Evolutionary conservation across 2,888 invertebrate genomes (phyloP).

Genomic region (Trichacis sp.): DNA sequence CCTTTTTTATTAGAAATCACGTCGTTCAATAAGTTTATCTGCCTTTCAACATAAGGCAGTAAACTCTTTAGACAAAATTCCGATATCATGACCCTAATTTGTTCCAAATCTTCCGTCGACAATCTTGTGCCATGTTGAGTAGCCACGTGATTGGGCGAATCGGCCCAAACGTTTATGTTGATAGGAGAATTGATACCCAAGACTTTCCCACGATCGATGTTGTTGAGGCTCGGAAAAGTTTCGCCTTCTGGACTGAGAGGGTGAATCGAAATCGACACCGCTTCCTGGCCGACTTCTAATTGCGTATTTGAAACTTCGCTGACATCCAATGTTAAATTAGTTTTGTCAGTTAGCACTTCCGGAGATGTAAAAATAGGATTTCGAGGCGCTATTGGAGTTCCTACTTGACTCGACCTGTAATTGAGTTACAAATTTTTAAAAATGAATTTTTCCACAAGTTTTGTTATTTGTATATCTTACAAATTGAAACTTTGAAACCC

Average conservation of each 20-base stretch:
- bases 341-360: conserved; percentile 53
- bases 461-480: too few relatives aligned
- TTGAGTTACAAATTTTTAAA: too few relatives aligned
- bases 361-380: conserved; percentile 57
- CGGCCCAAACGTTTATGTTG: conserved; percentile 73
- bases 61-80: conserved; percentile 90
- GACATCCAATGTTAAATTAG: conserved; percentile 58
- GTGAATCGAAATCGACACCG: conserved; percentile 73
- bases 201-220: conserved; percentile 33
- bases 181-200: conserved; percentile 55
- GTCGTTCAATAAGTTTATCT: conserved; percentile 84
- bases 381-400: conserved; percentile 60
- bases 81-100: conserved; percentile 84
- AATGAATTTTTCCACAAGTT: too few relatives aligned
- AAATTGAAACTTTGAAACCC: too few relatives aligned
- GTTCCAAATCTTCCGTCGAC: conserved; percentile 85
- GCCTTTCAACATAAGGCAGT: conserved; percentile 91
- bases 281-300: conserved; percentile 72
- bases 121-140: conserved; percentile 82
- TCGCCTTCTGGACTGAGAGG: conserved; percentile 82
- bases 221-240: conserved; percentile 47
- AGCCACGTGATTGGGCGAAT: conserved; percentile 71
- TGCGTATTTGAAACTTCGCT: conserved; percentile 53
- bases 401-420: conserved; percentile 61
- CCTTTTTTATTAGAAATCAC: conserved; percentile 89